Evolutionary conservation across 2,113 vertebrate genomes (phyloP).

Genomic region (Australoheros scitulus): DNA sequence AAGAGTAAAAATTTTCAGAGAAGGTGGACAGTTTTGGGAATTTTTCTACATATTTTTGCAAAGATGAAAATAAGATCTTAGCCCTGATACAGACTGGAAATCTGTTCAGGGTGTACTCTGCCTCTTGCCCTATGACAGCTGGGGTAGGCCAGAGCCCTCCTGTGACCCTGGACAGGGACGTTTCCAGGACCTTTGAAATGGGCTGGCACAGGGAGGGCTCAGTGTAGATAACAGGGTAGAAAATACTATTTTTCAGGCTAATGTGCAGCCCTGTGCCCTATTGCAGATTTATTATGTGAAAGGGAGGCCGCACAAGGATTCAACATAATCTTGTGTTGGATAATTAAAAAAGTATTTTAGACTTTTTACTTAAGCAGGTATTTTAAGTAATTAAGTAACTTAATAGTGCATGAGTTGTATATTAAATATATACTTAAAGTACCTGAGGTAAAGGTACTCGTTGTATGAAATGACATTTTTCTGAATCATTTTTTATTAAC

Average conservation of each 20-base stretch:
- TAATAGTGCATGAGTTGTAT: neutral
- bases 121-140: neutral
- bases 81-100: too few relatives aligned
- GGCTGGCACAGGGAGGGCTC: fast-evolving
- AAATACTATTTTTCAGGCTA: neutral
- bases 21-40: too few relatives aligned
- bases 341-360: neutral
- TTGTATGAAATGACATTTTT: neutral
- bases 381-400: neutral
- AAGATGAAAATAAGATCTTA: too few relatives aligned
- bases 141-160: neutral
- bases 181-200: neutral
- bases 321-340: neutral
- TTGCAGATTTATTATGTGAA: too few relatives aligned
- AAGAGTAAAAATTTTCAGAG: neutral
- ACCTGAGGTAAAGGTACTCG: neutral
- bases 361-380: neutral
- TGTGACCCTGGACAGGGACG: neutral
- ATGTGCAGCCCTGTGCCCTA: neutral
- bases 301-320: neutral
- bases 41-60: too few relatives aligned
- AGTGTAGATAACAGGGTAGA: neutral
- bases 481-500: neutral
- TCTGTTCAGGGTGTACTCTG: neutral
- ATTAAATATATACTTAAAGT: neutral